Percentiles rank a stretch among this genome's conserved stretches.
Conservation (phyloP, 2,888 invertebrate species). For the Fragum sueziense region DNA sequence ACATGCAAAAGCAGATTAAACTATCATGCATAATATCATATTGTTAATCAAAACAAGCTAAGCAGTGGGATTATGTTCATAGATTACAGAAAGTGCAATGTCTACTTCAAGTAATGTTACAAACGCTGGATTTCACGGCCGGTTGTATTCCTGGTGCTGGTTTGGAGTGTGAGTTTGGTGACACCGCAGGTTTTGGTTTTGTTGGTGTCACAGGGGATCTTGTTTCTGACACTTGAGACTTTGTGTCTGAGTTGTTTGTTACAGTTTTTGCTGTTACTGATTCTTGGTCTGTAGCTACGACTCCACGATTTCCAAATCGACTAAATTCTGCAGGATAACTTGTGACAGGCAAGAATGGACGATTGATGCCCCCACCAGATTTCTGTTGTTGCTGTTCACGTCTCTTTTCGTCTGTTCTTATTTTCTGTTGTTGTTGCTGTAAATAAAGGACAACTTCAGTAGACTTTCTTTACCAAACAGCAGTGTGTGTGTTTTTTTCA, state of each 20-base stretch:
- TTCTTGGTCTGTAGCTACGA: slow-evolving; percentile 54
- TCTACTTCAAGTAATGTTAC: slow-evolving; percentile 42
- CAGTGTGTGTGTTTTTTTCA: too few species aligned
- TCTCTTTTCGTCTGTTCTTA: slow-evolving; percentile 52
- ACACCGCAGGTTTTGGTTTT: not conserved
- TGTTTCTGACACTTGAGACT: not conserved
- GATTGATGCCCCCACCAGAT: slow-evolving; percentile 25
- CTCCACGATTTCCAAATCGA: slow-evolving; percentile 71
- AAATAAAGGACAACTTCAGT: not conserved
- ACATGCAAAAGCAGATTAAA: not conserved
- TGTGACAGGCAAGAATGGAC: slow-evolving; percentile 8
- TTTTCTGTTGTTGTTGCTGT: slow-evolving; percentile 74
- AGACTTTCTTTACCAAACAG: not conserved
- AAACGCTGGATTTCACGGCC: slow-evolving; percentile 54
- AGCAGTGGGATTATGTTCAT: slow-evolving; percentile 19
- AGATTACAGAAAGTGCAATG: slow-evolving; percentile 6
- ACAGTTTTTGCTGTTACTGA: not conserved
- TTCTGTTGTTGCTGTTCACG: slow-evolving; percentile 27
- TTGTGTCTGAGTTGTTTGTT: not conserved
- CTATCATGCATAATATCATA: not conserved
- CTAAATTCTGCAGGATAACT: slow-evolving; percentile 58
- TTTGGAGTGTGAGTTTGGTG: not conserved
- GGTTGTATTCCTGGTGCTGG: slow-evolving; percentile 15
- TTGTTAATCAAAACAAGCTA: not conserved
- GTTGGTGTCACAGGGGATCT: not conserved